Evolutionary conservation across 2,113 vertebrate genomes (phyloP).

Genomic region (Boleophthalmus pectinirostris): DNA sequence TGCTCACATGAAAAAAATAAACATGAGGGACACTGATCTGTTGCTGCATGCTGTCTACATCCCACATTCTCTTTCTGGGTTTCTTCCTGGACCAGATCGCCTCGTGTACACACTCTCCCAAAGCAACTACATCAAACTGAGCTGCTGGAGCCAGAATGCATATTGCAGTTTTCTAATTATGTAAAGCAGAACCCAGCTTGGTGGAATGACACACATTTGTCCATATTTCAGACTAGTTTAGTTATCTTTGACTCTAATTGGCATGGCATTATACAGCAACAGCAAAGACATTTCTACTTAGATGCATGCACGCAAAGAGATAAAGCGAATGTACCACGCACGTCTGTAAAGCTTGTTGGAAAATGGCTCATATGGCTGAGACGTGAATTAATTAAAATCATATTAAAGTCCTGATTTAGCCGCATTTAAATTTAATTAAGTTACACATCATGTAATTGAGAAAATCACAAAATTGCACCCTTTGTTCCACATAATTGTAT

Average conservation of each 20-base stretch:
- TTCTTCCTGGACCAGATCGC: constrained; percentile 12
- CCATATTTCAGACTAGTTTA: constrained; percentile 24
- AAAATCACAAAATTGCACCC: constrained; percentile 52
- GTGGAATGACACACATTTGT: constrained; percentile 19
- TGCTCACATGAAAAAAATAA: neutral
- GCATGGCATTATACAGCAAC: constrained; percentile 10
- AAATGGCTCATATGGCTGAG: constrained; percentile 40
- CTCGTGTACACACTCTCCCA: constrained; percentile 25
- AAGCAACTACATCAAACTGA: constrained; percentile 13
- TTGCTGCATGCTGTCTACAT: neutral
- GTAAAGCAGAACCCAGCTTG: constrained; percentile 11
- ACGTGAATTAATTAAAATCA: constrained; percentile 59
- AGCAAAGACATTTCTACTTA: constrained; percentile 11
- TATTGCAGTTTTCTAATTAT: constrained; percentile 15
- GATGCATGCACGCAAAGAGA: constrained; percentile 4
- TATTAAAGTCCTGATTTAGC: constrained; percentile 58
- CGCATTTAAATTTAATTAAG: constrained; percentile 63
- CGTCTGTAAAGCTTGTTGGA: constrained; percentile 38
- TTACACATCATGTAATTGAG: constrained; percentile 57
- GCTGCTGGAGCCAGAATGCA: constrained; percentile 28
- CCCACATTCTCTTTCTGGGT: constrained; percentile 22
- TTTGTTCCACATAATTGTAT: constrained; percentile 67
- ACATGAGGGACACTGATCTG: neutral
- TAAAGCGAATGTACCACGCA: constrained; percentile 35
- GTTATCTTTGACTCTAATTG: constrained; percentile 19